Evolutionary conservation across 2,113 vertebrate species (phyloP).

Genomic region (Hemichromis elongatus): DNA sequence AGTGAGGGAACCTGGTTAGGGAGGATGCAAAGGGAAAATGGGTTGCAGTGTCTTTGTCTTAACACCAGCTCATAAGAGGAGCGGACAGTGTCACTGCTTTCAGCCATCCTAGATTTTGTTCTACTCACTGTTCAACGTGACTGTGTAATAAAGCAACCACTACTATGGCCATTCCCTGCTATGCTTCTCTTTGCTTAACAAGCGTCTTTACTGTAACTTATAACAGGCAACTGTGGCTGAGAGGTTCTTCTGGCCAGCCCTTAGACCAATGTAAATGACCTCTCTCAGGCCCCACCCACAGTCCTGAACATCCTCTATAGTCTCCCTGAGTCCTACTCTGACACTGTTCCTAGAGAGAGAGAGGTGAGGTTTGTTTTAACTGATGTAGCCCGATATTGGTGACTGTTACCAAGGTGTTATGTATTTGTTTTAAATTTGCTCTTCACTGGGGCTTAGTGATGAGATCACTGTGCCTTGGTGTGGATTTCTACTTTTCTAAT

Average conservation of each 20-base stretch:
- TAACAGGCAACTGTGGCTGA: neutral
- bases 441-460: neutral
- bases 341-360: neutral
- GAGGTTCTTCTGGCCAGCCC: neutral
- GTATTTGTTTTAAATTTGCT: neutral
- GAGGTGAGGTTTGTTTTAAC: neutral
- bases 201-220: conserved; percentile 40
- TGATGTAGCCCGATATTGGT: neutral
- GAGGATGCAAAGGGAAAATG: neutral
- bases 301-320: neutral
- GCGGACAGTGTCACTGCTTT: neutral
- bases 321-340: neutral
- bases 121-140: conserved; percentile 18
- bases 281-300: neutral
- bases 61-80: neutral
- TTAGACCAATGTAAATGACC: conserved; percentile 46
- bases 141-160: conserved; percentile 49
- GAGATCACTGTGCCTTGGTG: neutral
- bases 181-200: conserved; percentile 29
- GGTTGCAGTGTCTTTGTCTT: conserved; percentile 1
- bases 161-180: neutral
- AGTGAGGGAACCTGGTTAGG: conserved; percentile 72
- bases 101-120: neutral
- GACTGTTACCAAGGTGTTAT: neutral
- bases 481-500: conserved; percentile 34